Evolutionary conservation across 92 coral and sea anemone genomes (phyloP).

Genomic region (Chrysogorgia sp.): DNA sequence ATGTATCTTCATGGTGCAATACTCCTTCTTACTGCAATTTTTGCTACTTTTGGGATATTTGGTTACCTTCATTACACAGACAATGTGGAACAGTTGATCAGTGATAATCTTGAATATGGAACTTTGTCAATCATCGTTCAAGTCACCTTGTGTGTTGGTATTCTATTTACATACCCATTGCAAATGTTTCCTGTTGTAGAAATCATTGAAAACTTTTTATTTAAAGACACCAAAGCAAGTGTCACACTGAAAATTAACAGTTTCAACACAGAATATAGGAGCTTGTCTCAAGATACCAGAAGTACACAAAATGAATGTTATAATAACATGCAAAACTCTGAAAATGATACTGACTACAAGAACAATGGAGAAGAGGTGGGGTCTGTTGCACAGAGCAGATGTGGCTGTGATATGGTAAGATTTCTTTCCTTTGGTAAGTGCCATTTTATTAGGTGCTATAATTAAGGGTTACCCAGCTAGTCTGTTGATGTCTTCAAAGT

Average conservation of each 20-base stretch:
- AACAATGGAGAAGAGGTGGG: no score
- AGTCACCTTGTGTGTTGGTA: constrained; percentile 76
- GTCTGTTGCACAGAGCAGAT: background rate
- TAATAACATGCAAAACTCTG: background rate
- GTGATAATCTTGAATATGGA: constrained; percentile 69
- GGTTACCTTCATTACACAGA: constrained; percentile 85
- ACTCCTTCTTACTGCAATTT: constrained; percentile 70
- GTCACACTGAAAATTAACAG: background rate
- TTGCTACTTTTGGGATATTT: constrained; percentile 84
- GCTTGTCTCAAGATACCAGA: background rate
- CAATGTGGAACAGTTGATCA: constrained; percentile 81
- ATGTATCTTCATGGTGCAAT: constrained; percentile 86
- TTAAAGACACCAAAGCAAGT: constrained; percentile 13
- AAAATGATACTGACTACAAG: background rate
- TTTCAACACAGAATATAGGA: background rate
- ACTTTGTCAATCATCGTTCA: constrained; percentile 66
- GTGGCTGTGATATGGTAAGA: background rate
- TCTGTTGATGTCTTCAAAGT: no score
- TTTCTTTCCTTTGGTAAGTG: no score
- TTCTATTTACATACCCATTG: constrained; percentile 83
- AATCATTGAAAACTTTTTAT: constrained; percentile 72
- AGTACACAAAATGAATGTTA: background rate
- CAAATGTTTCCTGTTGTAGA: constrained; percentile 87
- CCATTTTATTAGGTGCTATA: no score
- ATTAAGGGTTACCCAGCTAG: no score